A percentile compares a stretch with the other conserved stretches of the same genome.
Evolutionary conservation across 2,797 vertebrate species (phyloP).

Genomic region (Poecile montanus): DNA sequence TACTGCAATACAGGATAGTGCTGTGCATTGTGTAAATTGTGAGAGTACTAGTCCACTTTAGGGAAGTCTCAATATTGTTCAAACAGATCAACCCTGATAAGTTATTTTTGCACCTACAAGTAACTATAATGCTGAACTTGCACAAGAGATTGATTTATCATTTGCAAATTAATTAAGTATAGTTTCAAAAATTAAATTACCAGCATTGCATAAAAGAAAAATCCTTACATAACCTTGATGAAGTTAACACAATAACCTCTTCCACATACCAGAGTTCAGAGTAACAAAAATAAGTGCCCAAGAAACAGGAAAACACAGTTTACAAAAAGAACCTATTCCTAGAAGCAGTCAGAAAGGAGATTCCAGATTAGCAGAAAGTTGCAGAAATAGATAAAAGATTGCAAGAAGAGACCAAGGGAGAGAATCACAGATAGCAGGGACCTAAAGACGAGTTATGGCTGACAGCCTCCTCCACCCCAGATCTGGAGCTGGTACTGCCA

Average conservation of each 20-base stretch:
- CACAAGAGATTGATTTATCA: background rate
- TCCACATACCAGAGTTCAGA: background rate
- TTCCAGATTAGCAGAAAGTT: background rate
- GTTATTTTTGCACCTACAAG: background rate
- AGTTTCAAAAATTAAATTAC: background rate
- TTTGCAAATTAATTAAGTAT: background rate
- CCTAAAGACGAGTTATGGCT: background rate
- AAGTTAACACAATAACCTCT: background rate
- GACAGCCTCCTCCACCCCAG: background rate
- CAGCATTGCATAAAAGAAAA: background rate
- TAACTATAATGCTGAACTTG: background rate
- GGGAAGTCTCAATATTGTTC: background rate
- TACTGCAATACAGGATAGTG: background rate
- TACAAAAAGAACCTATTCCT: background rate
- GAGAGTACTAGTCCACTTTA: background rate
- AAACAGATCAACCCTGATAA: background rate
- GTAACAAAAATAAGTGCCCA: conserved; percentile 5
- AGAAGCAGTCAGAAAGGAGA: background rate
- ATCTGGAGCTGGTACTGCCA: background rate
- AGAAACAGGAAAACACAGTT: background rate
- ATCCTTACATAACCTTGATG: background rate
- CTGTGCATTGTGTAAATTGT: background rate
- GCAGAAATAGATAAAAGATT: background rate
- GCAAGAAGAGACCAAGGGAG: background rate
- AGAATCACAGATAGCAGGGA: background rate